A percentile compares a stretch with the other conserved stretches of the same genome.
Conservation (phyloP, 1,140 invertebrate species). For the Lucilia sericata region DNA sequence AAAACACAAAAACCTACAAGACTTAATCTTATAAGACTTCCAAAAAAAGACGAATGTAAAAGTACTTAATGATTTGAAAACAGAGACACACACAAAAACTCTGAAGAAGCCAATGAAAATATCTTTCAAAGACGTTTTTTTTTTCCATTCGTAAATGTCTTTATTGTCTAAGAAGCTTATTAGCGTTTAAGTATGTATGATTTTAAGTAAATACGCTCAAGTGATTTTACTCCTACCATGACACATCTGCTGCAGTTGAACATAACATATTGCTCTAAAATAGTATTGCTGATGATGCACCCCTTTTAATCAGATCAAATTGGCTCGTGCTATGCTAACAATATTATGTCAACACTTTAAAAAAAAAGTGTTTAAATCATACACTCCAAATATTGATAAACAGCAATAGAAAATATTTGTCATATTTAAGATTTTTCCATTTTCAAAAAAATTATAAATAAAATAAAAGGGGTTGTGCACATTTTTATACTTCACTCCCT, state of each 20-base stretch:
- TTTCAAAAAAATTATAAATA: neutral
- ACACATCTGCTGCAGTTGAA: conserved; percentile 16
- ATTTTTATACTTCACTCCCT: neutral
- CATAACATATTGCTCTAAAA: neutral
- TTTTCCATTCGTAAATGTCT: neutral
- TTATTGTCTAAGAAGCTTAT: conserved; percentile 34
- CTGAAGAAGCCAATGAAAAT: conserved; percentile 3
- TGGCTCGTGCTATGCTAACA: conserved; percentile 39
- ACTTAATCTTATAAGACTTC: neutral
- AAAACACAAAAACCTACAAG: neutral
- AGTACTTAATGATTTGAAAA: conserved; percentile 4
- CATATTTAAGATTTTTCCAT: neutral
- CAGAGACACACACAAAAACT: neutral
- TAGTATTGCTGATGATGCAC: neutral
- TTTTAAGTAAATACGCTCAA: conserved; percentile 22
- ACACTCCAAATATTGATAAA: conserved; percentile 38
- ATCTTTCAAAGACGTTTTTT: neutral
- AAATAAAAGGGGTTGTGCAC: neutral
- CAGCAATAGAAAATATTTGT: neutral
- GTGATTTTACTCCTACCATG: conserved; percentile 42
- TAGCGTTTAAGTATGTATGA: conserved; percentile 32
- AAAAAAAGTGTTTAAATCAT: conserved; percentile 45
- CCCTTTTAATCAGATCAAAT: conserved; percentile 20
- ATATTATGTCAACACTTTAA: conserved; percentile 44
- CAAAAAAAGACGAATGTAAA: too few relatives aligned